Evolutionary conservation across 1,140 invertebrate species (phyloP), one percentile per base, ranked within the genome.

Genomic region (Nixonia krombeini): DNA sequence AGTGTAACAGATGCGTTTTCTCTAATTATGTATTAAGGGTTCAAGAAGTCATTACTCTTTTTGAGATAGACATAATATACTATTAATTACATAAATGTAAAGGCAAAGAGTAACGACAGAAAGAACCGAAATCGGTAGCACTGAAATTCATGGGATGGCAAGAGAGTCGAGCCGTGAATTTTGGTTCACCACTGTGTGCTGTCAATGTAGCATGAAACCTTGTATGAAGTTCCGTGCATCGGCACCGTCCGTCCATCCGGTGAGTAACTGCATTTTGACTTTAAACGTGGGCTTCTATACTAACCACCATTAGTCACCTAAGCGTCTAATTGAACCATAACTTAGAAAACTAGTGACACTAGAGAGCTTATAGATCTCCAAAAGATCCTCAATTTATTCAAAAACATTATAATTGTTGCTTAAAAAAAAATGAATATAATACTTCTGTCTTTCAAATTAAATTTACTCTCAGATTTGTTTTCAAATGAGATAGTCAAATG

Each of bases 211-310:
- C 64, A 68, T 68, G 64, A 68, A 50, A 59, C 26, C 28, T 29
- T 55, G 63, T 59, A n/a, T 59, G 51, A 56, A 68, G 52, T 61
- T 50, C 56, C 46, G 38, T 57, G 46, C 38, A 52, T 51, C 46
- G 35, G 56, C 52, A 57, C 46, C 47, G 45, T 55, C 41, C 46
- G 59, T 37, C 10, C 23, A 6, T 40, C 26, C 40, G 64, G 64
- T 68, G 64, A 68, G 64, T 68, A 68, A 68, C 26, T 68, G 64
- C 64, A 68, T 68, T 68, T 61, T 68, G 64, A 61, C 8, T 68
- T 49, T 52, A 41, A 40, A 56, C 28, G 41, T 68, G 51, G 35
- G 64, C 64, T 68, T 68, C 12, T 26, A 18, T 55, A 61, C 52
- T 61, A 62, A 62, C 53, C 41, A 62, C 53, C 42, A 42, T 21